Evolutionary conservation across 2,888 invertebrate genomes (phyloP), one percentile per base, ranked within the genome.

Genomic region (Magallana nippona): DNA sequence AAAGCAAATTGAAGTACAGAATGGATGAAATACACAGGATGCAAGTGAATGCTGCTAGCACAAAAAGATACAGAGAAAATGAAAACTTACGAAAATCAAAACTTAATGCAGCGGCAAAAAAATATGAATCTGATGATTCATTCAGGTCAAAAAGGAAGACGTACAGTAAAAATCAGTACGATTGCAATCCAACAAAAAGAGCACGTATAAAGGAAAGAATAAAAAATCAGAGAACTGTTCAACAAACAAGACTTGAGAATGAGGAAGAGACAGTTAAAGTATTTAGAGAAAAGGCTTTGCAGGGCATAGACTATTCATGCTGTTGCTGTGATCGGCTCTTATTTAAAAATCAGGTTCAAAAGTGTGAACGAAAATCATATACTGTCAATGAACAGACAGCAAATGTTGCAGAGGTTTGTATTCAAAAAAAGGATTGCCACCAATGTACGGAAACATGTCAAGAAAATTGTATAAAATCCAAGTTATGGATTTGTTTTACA

Each of bases 401-500:
- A 27, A 27, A 27, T 27, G 27, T 27, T 27, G 27, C 27, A 27
- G 27, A 27, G 27, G 1, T 27, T 27, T 27, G 27, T 27, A 27
- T 27, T 27, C 27, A 27, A 27, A 2, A 27, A 27, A 27, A 27
- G 2, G 1, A 27, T 27, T 27, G 27, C 27, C 27, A 27, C 27
- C 1, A 27, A 2, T 27, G 27, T 27, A 27, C 27, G 2, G 27
- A 27, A 27, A 2, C 27, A 27, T 27, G 27, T 27, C 27, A 1
- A 27, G 2, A 27, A 1, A 1, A 27, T 17, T 79, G 83, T 79
- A 55, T 55, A 22, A n/a, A 62, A 27, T 62, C n/a, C 56, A 71
- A 17, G 19, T 44, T 79, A 17, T 82, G 84, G 84, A 78, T 84
- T 60, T 82, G 84, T 55, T 60, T 32, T 62, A 84, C 82, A n/a